These are phyloP conservation scores for Phortica variegata DNA, from an alignment of 1,140 invertebrate genomes.

Conservation along the genomic window DNA sequence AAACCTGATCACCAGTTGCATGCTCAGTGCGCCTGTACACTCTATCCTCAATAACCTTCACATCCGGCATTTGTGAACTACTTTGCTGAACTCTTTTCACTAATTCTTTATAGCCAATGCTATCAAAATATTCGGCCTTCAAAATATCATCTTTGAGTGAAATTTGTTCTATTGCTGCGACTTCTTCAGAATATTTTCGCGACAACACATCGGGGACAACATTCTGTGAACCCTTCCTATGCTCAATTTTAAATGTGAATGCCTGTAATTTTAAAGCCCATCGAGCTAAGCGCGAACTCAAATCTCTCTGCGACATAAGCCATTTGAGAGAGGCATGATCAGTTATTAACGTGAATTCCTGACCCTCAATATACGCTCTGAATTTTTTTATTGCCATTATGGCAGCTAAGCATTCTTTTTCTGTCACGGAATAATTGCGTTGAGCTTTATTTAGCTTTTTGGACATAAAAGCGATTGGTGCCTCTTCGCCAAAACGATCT, in stretches of 20 bases:
- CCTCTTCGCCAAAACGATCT: slow-evolving; percentile 14
- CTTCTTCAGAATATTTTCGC: background rate
- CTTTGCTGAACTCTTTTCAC: background rate
- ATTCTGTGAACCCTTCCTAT: slow-evolving; percentile 34
- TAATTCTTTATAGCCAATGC: background rate
- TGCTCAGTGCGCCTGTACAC: background rate
- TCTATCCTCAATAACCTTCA: background rate
- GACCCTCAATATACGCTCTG: slow-evolving; percentile 52
- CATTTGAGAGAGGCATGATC: slow-evolving; percentile 35
- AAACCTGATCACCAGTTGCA: background rate
- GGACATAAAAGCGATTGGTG: slow-evolving; percentile 49
- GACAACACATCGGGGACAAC: slow-evolving; percentile 17
- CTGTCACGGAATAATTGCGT: slow-evolving; percentile 12
- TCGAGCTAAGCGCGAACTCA: slow-evolving; percentile 30
- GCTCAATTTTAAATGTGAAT: slow-evolving; percentile 40
- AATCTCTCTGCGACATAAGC: slow-evolving; percentile 55
- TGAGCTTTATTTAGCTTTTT: slow-evolving; percentile 17
- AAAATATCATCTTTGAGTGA: background rate
- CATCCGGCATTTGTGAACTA: background rate
- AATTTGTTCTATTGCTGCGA: background rate
- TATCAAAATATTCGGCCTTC: background rate
- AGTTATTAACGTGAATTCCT: slow-evolving; percentile 49
- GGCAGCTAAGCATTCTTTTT: slow-evolving; percentile 12
- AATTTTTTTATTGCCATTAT: slow-evolving; percentile 37
- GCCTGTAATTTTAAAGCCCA: slow-evolving; percentile 36